Base-by-base conservation (phyloP, 1,140 invertebrate species). In the Trissolcus basalis region DNA sequence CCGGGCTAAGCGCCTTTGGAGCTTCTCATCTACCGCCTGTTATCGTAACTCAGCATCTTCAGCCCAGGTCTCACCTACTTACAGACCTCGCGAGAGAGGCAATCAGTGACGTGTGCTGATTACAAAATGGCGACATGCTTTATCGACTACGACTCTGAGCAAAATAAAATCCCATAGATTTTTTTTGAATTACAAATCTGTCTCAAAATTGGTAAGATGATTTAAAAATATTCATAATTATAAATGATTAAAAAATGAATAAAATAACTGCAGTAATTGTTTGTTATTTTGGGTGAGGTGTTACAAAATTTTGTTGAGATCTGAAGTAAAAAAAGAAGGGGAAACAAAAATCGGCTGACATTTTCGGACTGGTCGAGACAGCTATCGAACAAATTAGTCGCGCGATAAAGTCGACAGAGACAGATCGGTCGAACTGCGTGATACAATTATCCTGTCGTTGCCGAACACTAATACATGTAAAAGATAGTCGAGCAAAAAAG, bases 391-490 rank as follows among this genome's bases (percentile, higher is more conserved):
- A 86, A 87, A 87, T 87, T 86, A 86, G 82, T 77, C 68, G 68
- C 61, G 56, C 78, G 85, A 86, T 87, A 86, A 86, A 80, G 80
- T 77, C 85, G 86, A 87, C 86, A 85, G 84, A 86, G 86, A 87
- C 79, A 81, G 78, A 87, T 87, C 81, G 85, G 50, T 33, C 48
- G 50, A 64, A 68, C 71, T 51, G 50, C 63, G 50, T 77, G 83
- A 84, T 80, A 84, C 82, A 85, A 85, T 85, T 85, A 82, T 82
- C 79, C 60, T 35, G 44, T 56, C 48, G 70, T 60, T 64, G 4
- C 56, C 58, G 51, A 67, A 61, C 44, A 55, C 36, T 73, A 65
- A 60, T 65, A 55, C 9, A 39, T 39, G 48, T 59, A 41, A 65
- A 59, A 72, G 50, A 27, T 15, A 9, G n/a, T 13, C 5, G n/a